phyloP scores from a whole-genome alignment of 2,888 invertebrate genomes.

The Bugula neritina region DNA sequence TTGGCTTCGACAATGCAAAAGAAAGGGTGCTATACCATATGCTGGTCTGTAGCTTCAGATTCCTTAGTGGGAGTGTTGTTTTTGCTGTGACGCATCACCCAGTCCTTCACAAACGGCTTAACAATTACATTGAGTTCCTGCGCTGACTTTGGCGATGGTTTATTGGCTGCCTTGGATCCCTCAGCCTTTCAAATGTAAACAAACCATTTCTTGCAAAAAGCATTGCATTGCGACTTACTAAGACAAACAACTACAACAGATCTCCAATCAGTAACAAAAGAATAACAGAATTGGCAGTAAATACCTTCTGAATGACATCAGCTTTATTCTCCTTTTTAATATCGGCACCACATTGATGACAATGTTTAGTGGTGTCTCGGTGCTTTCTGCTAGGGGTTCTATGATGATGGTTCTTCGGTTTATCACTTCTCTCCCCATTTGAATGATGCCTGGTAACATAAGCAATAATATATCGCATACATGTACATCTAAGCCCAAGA shows the following conservation, averaged over 20 bases:
- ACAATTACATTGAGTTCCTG: slow-evolving; percentile 29
- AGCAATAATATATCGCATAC: too few relatives aligned
- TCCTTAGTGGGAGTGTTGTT: slow-evolving; percentile 21
- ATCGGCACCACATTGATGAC: slow-evolving; percentile 20
- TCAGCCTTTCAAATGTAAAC: too few relatives aligned
- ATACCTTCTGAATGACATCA: background rate
- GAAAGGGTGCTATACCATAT: background rate
- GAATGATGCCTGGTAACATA: too few relatives aligned
- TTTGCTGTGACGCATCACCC: slow-evolving; percentile 45
- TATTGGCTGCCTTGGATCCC: background rate
- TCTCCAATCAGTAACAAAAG: too few relatives aligned
- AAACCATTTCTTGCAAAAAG: too few relatives aligned
- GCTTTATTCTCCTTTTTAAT: background rate
- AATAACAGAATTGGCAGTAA: too few relatives aligned
- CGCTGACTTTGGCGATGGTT: background rate
- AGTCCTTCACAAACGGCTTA: slow-evolving; percentile 46
- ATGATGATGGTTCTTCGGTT: background rate
- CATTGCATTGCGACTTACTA: too few relatives aligned
- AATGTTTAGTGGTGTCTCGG: slow-evolving; percentile 8
- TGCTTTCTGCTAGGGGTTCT: slow-evolving; percentile 2
- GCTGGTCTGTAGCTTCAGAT: background rate
- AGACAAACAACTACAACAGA: too few relatives aligned
- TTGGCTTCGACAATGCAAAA: too few relatives aligned
- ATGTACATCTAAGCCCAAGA: too few relatives aligned
- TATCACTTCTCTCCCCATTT: background rate